Evolutionary conservation across 2,888 invertebrate species (phyloP), one percentile per base, ranked within the genome.

Genomic region (Melieria picta): DNA sequence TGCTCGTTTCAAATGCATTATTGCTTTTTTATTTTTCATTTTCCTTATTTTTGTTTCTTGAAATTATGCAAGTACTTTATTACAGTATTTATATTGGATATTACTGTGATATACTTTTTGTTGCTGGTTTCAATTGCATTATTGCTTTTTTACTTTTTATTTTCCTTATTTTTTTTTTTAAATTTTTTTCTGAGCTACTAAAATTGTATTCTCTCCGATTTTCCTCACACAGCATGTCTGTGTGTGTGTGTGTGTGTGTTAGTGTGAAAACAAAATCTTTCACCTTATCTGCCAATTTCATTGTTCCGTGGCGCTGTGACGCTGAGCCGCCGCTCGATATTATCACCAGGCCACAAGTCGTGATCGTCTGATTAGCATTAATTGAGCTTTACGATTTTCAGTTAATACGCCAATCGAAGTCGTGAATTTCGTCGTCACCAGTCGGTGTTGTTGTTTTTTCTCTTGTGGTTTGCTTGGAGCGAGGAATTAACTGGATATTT

Each of bases 331-430:
- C 74, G 69, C 69, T 79, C 78, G 75, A 72, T 79, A 74, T 80
- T 72, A 30, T 30, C 30, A 30, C 30, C 30, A 30, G 30, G 75
- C 73, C 71, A 71, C 71, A 80, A 75, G 73, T 80, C 80, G 81
- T 80, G 80, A 80, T 76, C 75, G 65, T 65, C 65, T 75, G 74
- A 74, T 80, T 80, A 80, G 77, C 79, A 77, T 81, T 77, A 78
- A 79, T 78, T 72, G 57, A 64, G 67, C 52, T 63, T 60, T n/a
- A 50, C 48, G 57, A 10, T 30, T 30, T 30, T 30, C 30, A 30
- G 30, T 3, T 30, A 30, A 30, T 30, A 30, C 30, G 30, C 30
- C 30, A 30, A 30, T 30, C 30, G 30, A 30, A 30, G 30, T 30
- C 30, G 30, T 30, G 30, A 30, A 30, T 30, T 30, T 30, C 30